Evolutionary conservation across 2,797 vertebrate genomes (phyloP).

Genomic region (Thamnophis elegans): DNA sequence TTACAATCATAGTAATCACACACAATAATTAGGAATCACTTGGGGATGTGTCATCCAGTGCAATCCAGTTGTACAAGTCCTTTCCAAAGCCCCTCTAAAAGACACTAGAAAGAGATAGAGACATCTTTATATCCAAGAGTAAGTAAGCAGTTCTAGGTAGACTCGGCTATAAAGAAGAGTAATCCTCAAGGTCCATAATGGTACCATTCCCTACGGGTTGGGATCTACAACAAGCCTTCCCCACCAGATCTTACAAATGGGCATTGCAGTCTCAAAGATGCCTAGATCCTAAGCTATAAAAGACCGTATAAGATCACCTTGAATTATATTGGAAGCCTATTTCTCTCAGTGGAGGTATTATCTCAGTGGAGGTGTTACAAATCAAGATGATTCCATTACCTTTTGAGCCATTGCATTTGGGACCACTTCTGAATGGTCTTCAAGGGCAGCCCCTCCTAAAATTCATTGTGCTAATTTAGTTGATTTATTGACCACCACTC

Average conservation of each 20-base stretch:
- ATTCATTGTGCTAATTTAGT: neutral
- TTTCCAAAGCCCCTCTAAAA: neutral
- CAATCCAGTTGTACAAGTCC: neutral
- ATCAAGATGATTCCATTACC: neutral
- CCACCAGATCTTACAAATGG: neutral
- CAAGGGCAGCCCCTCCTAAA: neutral
- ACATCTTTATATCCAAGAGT: neutral
- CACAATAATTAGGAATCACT: neutral
- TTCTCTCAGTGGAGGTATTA: neutral
- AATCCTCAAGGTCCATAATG: neutral
- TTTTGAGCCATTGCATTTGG: neutral
- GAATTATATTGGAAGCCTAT: neutral
- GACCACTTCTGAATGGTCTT: neutral
- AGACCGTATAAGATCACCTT: neutral
- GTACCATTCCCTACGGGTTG: neutral
- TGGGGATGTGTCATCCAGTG: neutral
- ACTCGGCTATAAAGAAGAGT: neutral
- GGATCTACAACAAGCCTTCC: neutral
- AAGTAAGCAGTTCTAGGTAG: neutral
- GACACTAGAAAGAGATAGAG: neutral
- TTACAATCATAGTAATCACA: neutral
- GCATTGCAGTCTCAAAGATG: neutral
- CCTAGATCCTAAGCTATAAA: neutral
- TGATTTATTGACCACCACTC: fast-evolving
- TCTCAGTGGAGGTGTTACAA: neutral